Conservation (phyloP, 2,888 invertebrate species). For the Eupeodes luniger region DNA sequence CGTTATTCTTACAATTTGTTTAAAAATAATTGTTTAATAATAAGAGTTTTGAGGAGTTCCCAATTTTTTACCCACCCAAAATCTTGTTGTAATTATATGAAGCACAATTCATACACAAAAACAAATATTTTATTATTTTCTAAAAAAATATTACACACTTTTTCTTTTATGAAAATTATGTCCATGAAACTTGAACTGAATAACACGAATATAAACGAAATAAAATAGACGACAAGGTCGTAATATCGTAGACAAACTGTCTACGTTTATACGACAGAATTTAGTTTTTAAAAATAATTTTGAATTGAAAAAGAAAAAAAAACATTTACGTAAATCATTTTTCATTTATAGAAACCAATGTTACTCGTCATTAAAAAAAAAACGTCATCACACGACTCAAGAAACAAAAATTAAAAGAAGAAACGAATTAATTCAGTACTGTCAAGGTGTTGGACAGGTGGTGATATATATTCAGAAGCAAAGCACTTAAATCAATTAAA, state of each 20-base stretch:
- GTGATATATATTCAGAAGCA: background rate
- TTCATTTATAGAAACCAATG: too few species aligned
- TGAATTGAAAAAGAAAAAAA: constrained; percentile 15
- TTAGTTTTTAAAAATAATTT: constrained; percentile 6
- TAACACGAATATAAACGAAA: background rate
- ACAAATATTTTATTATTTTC: too few species aligned
- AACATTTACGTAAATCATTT: background rate
- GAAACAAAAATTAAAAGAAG: background rate
- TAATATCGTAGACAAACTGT: background rate
- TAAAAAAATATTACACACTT: too few species aligned
- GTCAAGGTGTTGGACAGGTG: background rate
- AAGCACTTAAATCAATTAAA: background rate
- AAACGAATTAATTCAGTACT: background rate
- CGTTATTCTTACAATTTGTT: too few species aligned
- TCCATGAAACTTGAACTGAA: background rate
- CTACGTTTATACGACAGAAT: background rate
- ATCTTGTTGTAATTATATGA: too few species aligned
- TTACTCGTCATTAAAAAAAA: too few species aligned
- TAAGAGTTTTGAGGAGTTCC: too few species aligned
- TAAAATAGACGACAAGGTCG: background rate
- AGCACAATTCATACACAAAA: too few species aligned
- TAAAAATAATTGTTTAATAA: too few species aligned
- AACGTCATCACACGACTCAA: too few species aligned
- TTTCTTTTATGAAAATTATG: background rate
- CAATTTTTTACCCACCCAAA: too few species aligned